These are phyloP conservation scores for Lissonota sp. DNA, from an alignment of 2,888 invertebrate genomes.

Conservation along the genomic window DNA sequence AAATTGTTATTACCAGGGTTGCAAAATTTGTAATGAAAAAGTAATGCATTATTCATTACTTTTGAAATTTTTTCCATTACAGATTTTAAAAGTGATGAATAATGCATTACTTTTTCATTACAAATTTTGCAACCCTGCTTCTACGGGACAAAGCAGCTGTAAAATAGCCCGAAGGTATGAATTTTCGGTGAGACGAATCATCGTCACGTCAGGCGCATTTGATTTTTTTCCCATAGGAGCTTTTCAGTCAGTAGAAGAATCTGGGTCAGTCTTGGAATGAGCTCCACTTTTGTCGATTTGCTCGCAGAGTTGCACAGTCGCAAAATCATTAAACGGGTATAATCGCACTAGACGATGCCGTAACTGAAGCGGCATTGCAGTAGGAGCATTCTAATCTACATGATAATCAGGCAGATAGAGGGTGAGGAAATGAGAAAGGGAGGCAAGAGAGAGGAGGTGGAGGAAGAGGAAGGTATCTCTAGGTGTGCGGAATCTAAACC, in stretches of 20 bases:
- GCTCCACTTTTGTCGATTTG: constrained; percentile 28
- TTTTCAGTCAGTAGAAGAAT: constrained; percentile 15
- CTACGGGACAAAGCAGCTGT: too few relatives aligned
- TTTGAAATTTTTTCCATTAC: too few relatives aligned
- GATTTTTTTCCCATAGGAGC: not conserved
- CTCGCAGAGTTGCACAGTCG: constrained; percentile 26
- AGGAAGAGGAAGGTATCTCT: constrained; percentile 40
- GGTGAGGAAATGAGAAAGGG: not conserved
- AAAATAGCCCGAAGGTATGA: not conserved
- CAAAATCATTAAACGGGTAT: constrained; percentile 46
- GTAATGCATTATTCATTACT: too few relatives aligned
- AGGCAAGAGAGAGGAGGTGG: constrained; percentile 26
- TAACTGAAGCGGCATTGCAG: constrained; percentile 58
- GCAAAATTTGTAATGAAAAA: too few relatives aligned
- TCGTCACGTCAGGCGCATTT: constrained; percentile 46
- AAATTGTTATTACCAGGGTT: too few relatives aligned
- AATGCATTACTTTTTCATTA: too few relatives aligned
- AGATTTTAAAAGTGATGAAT: too few relatives aligned
- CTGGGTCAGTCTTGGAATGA: constrained; percentile 25
- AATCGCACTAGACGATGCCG: constrained; percentile 48
- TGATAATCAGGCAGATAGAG: constrained; percentile 69
- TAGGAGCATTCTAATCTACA: constrained; percentile 71
- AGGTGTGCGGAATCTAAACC: constrained; percentile 18
- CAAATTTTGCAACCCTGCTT: too few relatives aligned
- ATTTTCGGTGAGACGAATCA: constrained; percentile 37